Evolutionary conservation across 64 coral and sea anemone genomes (phyloP).

Genomic region (Orbicella faveolata): DNA sequence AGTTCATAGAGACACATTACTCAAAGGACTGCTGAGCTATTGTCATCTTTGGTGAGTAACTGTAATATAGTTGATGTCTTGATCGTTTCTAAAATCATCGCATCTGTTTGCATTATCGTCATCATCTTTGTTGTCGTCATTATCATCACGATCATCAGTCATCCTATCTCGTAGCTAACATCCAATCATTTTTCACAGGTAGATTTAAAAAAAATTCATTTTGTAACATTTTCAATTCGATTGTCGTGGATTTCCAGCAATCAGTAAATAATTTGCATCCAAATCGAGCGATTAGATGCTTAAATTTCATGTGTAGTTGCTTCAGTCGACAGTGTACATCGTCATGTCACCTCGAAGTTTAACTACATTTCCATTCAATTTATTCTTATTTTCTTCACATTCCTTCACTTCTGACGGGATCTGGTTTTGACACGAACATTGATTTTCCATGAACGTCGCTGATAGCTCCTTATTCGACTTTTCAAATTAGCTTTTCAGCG

Average conservation of each 20-base stretch:
- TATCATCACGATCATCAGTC: neutral
- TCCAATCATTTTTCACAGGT: neutral
- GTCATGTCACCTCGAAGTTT: neutral
- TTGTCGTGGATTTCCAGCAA: neutral
- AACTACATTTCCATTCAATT: neutral
- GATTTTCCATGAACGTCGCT: neutral
- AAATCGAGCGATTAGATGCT: neutral
- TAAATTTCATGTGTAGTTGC: neutral
- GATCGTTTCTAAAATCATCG: no score
- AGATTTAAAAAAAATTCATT: neutral
- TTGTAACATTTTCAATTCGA: neutral
- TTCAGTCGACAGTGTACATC: neutral
- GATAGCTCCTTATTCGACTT: neutral
- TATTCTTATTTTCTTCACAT: neutral
- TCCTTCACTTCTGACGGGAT: neutral
- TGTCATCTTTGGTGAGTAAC: no score
- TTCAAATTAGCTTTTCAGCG: neutral
- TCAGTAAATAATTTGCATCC: slow-evolving; percentile 16
- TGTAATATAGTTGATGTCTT: no score
- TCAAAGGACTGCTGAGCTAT: no score
- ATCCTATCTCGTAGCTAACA: neutral
- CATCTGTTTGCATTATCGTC: neutral
- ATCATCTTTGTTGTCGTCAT: neutral
- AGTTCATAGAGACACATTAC: no score
- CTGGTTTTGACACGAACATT: neutral